Conservation (phyloP, 2,113 vertebrate genomes). For the Anolis sagrei region DNA sequence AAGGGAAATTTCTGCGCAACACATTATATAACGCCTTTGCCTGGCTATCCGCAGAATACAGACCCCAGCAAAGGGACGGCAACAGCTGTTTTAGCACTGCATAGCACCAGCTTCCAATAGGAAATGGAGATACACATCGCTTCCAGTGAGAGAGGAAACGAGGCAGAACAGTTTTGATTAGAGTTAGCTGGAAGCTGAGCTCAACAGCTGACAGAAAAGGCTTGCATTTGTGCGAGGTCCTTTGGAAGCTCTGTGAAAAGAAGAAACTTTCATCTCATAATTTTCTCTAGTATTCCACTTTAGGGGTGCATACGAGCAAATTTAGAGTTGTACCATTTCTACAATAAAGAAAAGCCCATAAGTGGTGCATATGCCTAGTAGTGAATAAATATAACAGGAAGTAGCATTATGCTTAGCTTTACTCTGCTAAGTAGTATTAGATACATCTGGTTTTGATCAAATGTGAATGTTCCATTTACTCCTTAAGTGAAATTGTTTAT, state of each 20-base stretch:
- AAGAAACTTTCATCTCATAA: not conserved
- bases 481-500: not conserved
- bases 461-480: not conserved
- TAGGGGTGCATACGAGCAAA: conserved; percentile 6
- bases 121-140: not conserved
- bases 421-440: conserved; percentile 19
- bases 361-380: not conserved
- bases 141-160: accelerated
- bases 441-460: not conserved
- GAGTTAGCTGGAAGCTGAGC: not conserved
- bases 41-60: not conserved
- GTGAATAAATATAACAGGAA: not conserved
- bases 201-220: not conserved
- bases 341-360: conserved; percentile 13
- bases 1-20: conserved; percentile 29
- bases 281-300: not conserved
- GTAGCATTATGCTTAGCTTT: not conserved
- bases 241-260: not conserved
- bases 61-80: not conserved
- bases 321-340: not conserved
- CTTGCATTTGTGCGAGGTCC: not conserved
- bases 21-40: not conserved
- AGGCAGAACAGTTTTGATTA: not conserved
- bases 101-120: not conserved
- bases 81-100: not conserved